A percentile compares a stretch with the other conserved stretches of the same genome.
These are phyloP conservation scores for Theretra japonica DNA, from an alignment of 2,888 invertebrate genomes.

Conservation along the genomic window DNA sequence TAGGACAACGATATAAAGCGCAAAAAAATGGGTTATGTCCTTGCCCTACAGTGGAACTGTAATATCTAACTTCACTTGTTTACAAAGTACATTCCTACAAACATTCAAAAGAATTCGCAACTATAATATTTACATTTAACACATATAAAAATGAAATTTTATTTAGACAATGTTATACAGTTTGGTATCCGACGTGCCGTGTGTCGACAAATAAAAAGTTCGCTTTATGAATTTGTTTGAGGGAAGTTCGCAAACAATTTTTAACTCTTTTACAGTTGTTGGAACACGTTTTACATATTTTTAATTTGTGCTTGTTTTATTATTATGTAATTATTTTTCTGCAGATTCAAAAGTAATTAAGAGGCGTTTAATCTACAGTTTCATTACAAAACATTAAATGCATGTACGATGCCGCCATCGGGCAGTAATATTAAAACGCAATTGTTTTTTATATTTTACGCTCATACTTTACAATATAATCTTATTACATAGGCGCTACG, in stretches of 20 bases:
- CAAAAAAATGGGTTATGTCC: too few relatives aligned
- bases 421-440: too few relatives aligned
- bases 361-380: too few relatives aligned
- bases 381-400: too few relatives aligned
- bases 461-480: too few relatives aligned
- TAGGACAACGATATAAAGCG: too few relatives aligned
- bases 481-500: too few relatives aligned
- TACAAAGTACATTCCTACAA: neutral
- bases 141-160: constrained; percentile 15
- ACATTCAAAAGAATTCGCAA: neutral
- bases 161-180: neutral
- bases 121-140: neutral
- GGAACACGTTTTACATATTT: neutral
- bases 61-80: neutral
- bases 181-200: neutral
- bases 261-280: neutral
- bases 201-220: constrained; percentile 1
- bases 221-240: neutral
- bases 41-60: neutral
- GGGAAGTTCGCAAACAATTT: neutral
- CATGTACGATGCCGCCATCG: too few relatives aligned
- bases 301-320: too few relatives aligned
- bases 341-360: too few relatives aligned
- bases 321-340: too few relatives aligned
- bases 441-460: too few relatives aligned